A percentile compares a stretch with the other conserved stretches of the same genome.
Evolutionary conservation across 2,888 invertebrate species (phyloP).

Genomic region (Phlogophora meticulosa): DNA sequence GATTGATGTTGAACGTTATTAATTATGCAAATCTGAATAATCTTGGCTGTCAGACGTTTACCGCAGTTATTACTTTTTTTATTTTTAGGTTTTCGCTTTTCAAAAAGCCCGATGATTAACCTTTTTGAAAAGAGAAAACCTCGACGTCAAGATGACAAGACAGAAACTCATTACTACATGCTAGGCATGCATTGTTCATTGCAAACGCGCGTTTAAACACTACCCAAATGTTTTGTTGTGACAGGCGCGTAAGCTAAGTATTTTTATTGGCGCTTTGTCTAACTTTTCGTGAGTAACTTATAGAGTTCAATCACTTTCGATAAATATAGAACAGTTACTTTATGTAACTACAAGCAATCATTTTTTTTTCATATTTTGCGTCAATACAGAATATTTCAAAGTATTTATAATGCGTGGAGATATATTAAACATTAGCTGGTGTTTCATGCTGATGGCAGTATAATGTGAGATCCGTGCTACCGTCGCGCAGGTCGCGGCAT

Average conservation of each 20-base stretch:
- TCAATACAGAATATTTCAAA: conserved; percentile 2
- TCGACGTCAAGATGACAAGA: neutral
- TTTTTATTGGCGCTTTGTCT: conserved; percentile 30
- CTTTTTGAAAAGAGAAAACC: no score
- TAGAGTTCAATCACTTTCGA: neutral
- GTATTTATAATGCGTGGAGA: conserved; percentile 8
- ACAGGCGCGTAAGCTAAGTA: conserved; percentile 16
- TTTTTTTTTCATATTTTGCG: neutral
- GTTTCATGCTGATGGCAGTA: conserved; percentile 48
- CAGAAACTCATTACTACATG: conserved; percentile 20
- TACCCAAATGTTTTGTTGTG: conserved; percentile 24
- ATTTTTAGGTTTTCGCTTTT: conserved; percentile 1
- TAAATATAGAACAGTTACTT: neutral
- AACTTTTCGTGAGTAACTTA: neutral
- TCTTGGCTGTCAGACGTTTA: neutral
- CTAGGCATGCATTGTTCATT: conserved; percentile 38
- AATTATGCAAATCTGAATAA: neutral
- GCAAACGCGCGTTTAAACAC: conserved; percentile 17
- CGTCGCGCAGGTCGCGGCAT: conserved; percentile 79
- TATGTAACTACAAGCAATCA: neutral
- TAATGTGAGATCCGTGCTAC: conserved; percentile 66
- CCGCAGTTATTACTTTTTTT: neutral
- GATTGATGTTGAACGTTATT: neutral
- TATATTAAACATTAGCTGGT: conserved; percentile 48
- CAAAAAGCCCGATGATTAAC: no score